Evolutionary conservation across 2,113 vertebrate species (phyloP).

Genomic region (Myodes glareolus): DNA sequence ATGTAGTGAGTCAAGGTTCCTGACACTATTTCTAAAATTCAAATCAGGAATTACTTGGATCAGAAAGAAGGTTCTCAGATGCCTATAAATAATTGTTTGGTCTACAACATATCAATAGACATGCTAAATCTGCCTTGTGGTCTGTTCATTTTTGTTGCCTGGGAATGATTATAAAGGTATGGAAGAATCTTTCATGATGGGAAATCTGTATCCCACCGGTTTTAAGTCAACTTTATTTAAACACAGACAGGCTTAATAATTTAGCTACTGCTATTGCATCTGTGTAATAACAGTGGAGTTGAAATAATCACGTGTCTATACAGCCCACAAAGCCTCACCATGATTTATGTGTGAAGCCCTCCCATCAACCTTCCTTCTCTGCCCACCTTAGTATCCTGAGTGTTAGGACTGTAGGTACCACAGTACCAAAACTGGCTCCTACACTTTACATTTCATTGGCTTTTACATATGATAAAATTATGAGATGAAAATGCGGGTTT

Average conservation of each 20-base stretch:
- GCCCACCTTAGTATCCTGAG: neutral
- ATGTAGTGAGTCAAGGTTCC: neutral
- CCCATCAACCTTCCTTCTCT: too few species aligned
- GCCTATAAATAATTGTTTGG: neutral
- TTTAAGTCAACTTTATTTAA: neutral
- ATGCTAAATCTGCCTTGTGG: neutral
- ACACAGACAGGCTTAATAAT: neutral
- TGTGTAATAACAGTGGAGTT: neutral
- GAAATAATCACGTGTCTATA: neutral
- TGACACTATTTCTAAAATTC: neutral
- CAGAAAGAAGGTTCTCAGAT: conserved; percentile 3
- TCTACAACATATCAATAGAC: neutral
- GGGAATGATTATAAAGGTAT: conserved; percentile 15
- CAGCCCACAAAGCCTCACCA: neutral
- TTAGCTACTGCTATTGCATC: neutral
- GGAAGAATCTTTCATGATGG: neutral
- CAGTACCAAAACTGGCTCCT: neutral
- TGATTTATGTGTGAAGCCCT: neutral
- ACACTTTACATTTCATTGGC: conserved; percentile 17
- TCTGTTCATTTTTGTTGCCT: neutral
- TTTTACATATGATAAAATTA: neutral
- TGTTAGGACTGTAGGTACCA: neutral
- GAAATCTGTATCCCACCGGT: conserved; percentile 1
- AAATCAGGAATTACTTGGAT: neutral
- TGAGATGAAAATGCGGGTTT: conserved; percentile 23